phyloP scores from a whole-genome alignment of 2,113 vertebrate species.

The Equus quagga region DNA sequence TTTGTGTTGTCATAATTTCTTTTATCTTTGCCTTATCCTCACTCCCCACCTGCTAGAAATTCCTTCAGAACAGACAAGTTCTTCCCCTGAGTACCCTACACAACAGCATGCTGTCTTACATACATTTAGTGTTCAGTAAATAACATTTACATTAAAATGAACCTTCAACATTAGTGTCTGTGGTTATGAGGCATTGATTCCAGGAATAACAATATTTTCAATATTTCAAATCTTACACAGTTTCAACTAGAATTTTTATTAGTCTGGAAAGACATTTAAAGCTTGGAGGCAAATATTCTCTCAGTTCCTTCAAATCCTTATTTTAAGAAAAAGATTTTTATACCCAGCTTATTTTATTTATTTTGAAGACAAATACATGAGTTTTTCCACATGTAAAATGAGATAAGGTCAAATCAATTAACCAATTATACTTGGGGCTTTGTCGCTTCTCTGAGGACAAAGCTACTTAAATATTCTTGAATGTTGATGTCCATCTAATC shows the following conservation, averaged over 20 bases:
- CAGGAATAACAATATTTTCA: not conserved
- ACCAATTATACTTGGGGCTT: not conserved
- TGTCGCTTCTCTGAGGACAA: not conserved
- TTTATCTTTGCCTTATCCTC: not conserved
- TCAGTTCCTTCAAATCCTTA: not conserved
- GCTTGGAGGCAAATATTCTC: not conserved
- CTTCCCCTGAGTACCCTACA: not conserved
- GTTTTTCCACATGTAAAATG: not conserved
- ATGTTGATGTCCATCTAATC: not conserved
- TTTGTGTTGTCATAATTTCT: not conserved
- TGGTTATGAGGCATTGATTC: not conserved
- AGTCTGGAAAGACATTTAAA: slow-evolving; percentile 45
- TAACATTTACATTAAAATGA: not conserved
- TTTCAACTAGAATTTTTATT: not conserved
- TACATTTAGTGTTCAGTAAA: not conserved
- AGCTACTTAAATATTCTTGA: not conserved
- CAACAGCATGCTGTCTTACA: not conserved
- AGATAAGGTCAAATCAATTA: slow-evolving; percentile 23
- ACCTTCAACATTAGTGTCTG: not conserved
- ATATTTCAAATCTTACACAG: not conserved
- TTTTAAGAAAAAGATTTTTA: not conserved
- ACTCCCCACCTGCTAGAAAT: not conserved
- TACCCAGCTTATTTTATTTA: not conserved
- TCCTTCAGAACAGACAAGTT: not conserved
- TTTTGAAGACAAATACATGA: slow-evolving; percentile 21